A percentile compares a stretch with the other conserved stretches of the same genome.
These are phyloP conservation scores for Pampusana beccarii DNA, from an alignment of 2,113 vertebrate genomes.

Conservation along the genomic window DNA sequence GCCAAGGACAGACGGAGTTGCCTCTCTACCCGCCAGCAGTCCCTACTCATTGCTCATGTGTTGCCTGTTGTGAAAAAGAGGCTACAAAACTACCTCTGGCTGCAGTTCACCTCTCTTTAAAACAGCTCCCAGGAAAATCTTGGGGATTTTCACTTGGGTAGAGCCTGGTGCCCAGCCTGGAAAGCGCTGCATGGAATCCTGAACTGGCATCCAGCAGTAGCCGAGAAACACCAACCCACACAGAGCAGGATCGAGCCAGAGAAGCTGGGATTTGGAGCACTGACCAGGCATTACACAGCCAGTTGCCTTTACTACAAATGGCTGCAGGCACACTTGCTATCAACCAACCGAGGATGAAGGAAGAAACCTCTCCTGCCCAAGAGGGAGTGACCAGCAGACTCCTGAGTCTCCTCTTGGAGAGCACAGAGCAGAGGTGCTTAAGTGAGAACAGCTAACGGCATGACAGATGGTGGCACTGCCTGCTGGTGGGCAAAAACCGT, in stretches of 20 bases:
- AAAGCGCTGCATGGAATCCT: not conserved
- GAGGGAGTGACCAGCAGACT: not conserved
- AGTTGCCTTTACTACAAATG: not conserved
- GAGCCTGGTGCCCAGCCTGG: not conserved
- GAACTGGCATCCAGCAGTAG: not conserved
- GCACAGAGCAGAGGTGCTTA: not conserved
- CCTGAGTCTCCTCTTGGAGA: not conserved
- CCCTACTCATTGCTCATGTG: not conserved
- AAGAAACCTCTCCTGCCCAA: not conserved
- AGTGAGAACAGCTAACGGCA: not conserved
- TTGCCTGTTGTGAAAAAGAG: not conserved
- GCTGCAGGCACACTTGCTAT: not conserved
- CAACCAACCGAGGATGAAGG: not conserved
- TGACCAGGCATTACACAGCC: not conserved
- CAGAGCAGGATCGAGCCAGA: not conserved
- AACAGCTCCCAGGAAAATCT: not conserved
- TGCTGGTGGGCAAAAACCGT: not conserved
- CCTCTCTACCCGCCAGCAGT: not conserved
- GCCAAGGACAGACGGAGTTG: not conserved
- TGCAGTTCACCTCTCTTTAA: not conserved
- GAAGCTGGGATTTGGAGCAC: not conserved
- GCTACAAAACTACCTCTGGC: not conserved
- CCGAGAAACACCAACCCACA: not conserved
- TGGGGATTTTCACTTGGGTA: not conserved
- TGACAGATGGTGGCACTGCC: not conserved